phyloP scores from a whole-genome alignment of 2,888 invertebrate species.

The Perizoma flavofasciatum region DNA sequence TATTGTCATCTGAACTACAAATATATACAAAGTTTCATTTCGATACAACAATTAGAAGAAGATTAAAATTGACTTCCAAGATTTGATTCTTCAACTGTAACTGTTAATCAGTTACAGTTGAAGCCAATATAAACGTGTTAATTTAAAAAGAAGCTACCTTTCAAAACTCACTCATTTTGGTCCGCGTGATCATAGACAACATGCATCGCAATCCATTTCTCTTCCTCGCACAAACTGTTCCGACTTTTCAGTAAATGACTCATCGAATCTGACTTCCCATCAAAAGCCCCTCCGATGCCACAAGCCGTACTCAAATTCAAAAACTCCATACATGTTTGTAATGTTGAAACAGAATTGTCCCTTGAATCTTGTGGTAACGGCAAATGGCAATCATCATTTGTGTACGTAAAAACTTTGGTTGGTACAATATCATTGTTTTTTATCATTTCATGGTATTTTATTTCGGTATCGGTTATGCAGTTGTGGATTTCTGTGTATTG shows the following conservation, averaged over 20 bases:
- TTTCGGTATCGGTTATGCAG: constrained; percentile 85
- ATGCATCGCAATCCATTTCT: constrained; percentile 72
- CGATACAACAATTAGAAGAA: too few species aligned
- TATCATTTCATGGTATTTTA: constrained; percentile 58
- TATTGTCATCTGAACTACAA: too few species aligned
- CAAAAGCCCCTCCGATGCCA: constrained; percentile 43
- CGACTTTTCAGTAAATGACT: constrained; percentile 62
- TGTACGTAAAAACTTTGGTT: constrained; percentile 81
- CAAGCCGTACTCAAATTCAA: constrained; percentile 50
- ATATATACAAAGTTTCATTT: too few species aligned
- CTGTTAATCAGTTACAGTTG: too few species aligned
- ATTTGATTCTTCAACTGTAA: too few species aligned
- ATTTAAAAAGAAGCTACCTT: neutral
- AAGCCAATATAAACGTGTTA: too few species aligned
- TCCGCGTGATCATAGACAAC: constrained; percentile 69
- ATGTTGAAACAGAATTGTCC: constrained; percentile 39
- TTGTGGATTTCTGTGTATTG: constrained; percentile 85
- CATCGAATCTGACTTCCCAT: constrained; percentile 49
- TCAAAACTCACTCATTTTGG: constrained; percentile 66
- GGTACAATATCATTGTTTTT: constrained; percentile 57
- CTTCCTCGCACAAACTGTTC: constrained; percentile 50
- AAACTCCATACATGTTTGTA: constrained; percentile 51
- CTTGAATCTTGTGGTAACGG: constrained; percentile 56
- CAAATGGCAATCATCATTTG: constrained; percentile 82
- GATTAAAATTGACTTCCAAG: too few species aligned